Percentiles rank a stretch among this genome's conserved stretches.
Conservation (phyloP, 2,797 vertebrate species). For the Gorsachius magnificus region DNA sequence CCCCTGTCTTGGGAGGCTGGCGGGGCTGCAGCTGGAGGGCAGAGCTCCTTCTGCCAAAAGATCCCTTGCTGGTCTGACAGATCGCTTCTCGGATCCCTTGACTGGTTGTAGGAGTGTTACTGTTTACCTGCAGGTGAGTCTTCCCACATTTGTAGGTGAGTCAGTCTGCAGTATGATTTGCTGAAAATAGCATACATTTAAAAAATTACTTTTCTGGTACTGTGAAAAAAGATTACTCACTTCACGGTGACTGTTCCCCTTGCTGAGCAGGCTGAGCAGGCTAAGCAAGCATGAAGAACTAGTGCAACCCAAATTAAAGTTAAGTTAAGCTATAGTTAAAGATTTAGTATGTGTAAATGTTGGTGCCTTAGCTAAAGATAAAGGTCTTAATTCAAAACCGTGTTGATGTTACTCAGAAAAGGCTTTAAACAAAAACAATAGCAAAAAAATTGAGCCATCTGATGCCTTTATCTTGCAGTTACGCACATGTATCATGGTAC, state of each 20-base stretch:
- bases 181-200: not conserved
- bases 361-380: not conserved
- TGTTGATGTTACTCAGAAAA: constrained; percentile 3
- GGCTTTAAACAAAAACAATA: not conserved
- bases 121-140: not conserved
- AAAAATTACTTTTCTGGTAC: not conserved
- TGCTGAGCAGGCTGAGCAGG: not conserved
- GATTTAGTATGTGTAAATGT: not conserved
- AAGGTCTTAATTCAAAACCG: not conserved
- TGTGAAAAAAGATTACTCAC: not conserved
- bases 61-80: not conserved
- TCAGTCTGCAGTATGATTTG: not conserved
- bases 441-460: not conserved
- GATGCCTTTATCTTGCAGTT: not conserved
- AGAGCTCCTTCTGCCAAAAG: not conserved
- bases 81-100: not conserved
- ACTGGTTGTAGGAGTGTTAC: not conserved
- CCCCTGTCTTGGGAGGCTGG: not conserved
- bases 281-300: not conserved
- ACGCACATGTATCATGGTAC: not conserved
- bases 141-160: not conserved
- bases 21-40: not conserved
- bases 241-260: not conserved
- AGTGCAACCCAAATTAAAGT: not conserved
- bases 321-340: not conserved